These are phyloP conservation scores for Emydoidea blandingii DNA, from an alignment of 2,797 vertebrate species.

Conservation along the genomic window DNA sequence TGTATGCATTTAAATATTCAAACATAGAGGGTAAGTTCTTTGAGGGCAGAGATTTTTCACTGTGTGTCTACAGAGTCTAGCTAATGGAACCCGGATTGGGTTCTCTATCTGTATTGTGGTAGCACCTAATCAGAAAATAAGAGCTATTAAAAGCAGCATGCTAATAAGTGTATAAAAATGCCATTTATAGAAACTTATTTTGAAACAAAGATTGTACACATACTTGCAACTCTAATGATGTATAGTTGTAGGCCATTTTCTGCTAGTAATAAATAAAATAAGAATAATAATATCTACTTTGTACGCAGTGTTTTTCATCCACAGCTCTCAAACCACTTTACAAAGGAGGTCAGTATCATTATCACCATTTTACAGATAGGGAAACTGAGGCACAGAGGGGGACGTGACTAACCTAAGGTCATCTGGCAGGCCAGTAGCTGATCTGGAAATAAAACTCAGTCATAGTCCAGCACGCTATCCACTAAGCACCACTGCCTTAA, in stretches of 20 bases:
- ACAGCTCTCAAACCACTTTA: not conserved
- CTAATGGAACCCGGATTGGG: not conserved
- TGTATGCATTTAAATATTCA: not conserved
- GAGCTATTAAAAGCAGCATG: not conserved
- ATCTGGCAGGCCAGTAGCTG: not conserved
- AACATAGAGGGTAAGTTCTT: not conserved
- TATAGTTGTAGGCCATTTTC: not conserved
- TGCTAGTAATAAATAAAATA: not conserved
- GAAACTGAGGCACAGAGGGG: not conserved
- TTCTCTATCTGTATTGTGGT: not conserved
- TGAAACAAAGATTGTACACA: not conserved
- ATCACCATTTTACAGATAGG: not conserved
- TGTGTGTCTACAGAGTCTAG: not conserved
- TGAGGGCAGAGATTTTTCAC: constrained; percentile 21
- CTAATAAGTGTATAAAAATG: not conserved
- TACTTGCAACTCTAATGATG: constrained; percentile 6
- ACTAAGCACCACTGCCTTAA: not conserved
- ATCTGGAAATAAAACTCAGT: not conserved
- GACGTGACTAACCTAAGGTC: not conserved
- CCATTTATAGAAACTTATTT: not conserved
- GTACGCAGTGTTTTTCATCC: not conserved
- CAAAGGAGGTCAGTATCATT: not conserved
- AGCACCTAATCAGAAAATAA: not conserved
- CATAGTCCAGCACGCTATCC: not conserved
- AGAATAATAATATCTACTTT: not conserved